These are phyloP conservation scores for Alcis repandata DNA, from an alignment of 2,888 invertebrate species.

Conservation along the genomic window DNA sequence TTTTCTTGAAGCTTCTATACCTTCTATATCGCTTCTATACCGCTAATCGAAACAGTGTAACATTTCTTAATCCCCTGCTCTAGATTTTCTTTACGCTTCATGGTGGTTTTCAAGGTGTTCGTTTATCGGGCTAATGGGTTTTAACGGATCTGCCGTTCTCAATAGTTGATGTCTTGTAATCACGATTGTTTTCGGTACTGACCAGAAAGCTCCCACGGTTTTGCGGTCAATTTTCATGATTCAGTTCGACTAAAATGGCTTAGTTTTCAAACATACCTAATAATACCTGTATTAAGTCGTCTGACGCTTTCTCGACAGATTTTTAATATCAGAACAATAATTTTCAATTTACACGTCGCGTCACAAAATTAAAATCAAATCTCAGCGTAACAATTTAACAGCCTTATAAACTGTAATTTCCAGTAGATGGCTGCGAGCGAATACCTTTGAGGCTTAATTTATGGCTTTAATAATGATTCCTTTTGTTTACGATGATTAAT, in stretches of 20 bases:
- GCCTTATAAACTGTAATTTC: conserved; percentile 22
- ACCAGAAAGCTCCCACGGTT: conserved; percentile 15
- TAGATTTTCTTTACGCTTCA: conserved; percentile 40
- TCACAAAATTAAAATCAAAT: conserved; percentile 23
- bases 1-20: conserved; percentile 57
- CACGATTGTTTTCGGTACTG: conserved; percentile 45
- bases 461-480: conserved; percentile 47
- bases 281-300: background rate
- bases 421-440: conserved; percentile 32
- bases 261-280: too few relatives aligned
- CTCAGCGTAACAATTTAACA: conserved; percentile 21
- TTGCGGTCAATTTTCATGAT: conserved; percentile 23
- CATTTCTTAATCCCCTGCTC: conserved; percentile 32
- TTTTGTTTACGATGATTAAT: conserved; percentile 48
- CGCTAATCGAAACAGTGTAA: conserved; percentile 39
- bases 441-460: conserved; percentile 45
- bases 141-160: conserved; percentile 44
- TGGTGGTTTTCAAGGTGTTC: conserved; percentile 35
- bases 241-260: background rate
- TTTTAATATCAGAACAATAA: background rate
- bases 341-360: conserved; percentile 8
- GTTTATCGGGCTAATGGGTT: conserved; percentile 32
- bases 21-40: conserved; percentile 53
- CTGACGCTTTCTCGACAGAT: background rate
- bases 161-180: conserved; percentile 44